These are phyloP conservation scores for Poecile montanus DNA, from an alignment of 2,797 vertebrate genomes.

Conservation along the genomic window DNA sequence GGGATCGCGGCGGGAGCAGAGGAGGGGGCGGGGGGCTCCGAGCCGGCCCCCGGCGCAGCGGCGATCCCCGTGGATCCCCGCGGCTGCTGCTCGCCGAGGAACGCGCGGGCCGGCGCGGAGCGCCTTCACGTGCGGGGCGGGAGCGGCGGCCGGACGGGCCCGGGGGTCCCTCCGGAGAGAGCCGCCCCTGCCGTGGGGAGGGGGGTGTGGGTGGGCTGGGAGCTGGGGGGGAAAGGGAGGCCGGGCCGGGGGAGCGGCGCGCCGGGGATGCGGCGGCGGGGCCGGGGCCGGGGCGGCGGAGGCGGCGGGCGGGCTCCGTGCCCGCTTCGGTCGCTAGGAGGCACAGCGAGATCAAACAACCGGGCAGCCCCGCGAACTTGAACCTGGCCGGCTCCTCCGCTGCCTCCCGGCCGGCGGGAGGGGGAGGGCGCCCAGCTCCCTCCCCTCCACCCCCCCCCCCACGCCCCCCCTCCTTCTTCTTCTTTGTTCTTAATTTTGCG, in stretches of 20 bases:
- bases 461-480: not conserved
- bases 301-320: not conserved
- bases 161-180: not conserved
- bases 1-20: not conserved
- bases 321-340: constrained; percentile 86
- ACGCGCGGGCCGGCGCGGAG: not conserved
- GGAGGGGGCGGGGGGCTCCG: not conserved
- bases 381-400: constrained; percentile 72
- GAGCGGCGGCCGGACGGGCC: not conserved
- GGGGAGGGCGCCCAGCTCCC: not conserved
- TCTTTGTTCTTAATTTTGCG: constrained; percentile 52
- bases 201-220: not conserved
- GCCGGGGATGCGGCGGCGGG: not conserved
- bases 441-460: not conserved
- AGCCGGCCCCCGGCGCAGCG: not conserved
- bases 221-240: not conserved
- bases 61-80: not conserved
- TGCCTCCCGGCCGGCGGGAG: not conserved
- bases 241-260: not conserved
- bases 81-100: not conserved
- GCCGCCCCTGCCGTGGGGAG: not conserved
- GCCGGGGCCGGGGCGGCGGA: not conserved
- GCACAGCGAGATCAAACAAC: constrained; percentile 94
- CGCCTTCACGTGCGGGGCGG: not conserved
- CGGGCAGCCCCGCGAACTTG: constrained; percentile 76